A percentile compares a stretch with the other conserved stretches of the same genome.
phyloP scores from a whole-genome alignment of 2,797 vertebrate genomes.

The Limosa lapponica region DNA sequence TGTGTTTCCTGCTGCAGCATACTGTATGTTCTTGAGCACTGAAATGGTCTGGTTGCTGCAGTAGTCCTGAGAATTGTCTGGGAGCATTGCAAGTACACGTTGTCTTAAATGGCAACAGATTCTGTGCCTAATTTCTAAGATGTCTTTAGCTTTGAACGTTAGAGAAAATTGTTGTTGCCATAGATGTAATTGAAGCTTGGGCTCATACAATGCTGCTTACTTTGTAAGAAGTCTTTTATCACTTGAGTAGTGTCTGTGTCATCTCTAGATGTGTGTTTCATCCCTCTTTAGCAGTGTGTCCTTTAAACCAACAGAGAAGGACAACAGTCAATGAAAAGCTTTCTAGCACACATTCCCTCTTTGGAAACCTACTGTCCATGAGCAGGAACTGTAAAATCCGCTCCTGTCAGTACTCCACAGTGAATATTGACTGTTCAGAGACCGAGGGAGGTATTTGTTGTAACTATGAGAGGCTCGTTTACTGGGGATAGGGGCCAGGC shows the following conservation, averaged over 20 bases:
- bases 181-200: background rate
- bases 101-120: background rate
- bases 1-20: constrained; percentile 37
- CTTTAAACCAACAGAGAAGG: background rate
- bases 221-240: background rate
- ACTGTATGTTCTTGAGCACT: background rate
- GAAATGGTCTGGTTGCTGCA: background rate
- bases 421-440: background rate
- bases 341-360: background rate
- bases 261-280: background rate
- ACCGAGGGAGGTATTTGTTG: background rate
- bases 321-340: background rate
- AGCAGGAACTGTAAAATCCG: background rate
- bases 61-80: background rate
- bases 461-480: background rate
- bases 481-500: background rate
- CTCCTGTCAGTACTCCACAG: background rate
- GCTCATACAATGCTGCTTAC: background rate
- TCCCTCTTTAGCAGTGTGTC: background rate
- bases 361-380: background rate
- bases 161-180: background rate
- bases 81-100: background rate
- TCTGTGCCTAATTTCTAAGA: background rate
- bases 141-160: background rate
- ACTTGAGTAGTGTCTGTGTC: background rate